Conservation (phyloP, 2,797 vertebrate genomes). For the Melanotaenia boesemani region DNA sequence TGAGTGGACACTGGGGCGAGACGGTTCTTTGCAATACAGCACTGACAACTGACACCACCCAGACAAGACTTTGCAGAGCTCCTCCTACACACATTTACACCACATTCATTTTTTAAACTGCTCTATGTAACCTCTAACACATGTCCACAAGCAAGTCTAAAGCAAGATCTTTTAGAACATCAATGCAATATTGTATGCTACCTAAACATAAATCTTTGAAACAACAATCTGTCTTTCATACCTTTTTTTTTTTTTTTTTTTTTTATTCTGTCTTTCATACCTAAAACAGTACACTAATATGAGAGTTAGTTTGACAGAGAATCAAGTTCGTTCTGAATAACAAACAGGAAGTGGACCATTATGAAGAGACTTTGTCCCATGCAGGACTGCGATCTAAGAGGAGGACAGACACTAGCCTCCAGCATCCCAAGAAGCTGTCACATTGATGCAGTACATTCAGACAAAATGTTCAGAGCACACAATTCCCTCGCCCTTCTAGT, state of each 20-base stretch:
- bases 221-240: constrained; percentile 4
- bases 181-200: constrained; percentile 1
- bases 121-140: too few species aligned
- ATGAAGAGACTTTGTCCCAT: constrained; percentile 29
- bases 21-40: too few species aligned
- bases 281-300: neutral
- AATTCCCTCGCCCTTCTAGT: constrained; percentile 44
- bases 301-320: constrained; percentile 29
- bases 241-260: too few species aligned
- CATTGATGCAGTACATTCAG: constrained; percentile 60
- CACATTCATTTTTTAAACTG: too few species aligned
- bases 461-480: constrained; percentile 65
- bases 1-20: too few species aligned
- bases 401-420: constrained; percentile 58
- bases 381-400: constrained; percentile 27
- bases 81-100: too few species aligned
- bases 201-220: neutral
- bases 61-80: too few species aligned
- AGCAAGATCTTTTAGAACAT: too few species aligned
- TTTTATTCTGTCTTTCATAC: constrained; percentile 9
- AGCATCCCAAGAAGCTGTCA: constrained; percentile 68
- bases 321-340: constrained; percentile 23
- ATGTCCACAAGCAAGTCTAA: too few species aligned
- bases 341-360: constrained; percentile 28
- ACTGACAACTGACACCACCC: too few species aligned